phyloP scores from a whole-genome alignment of 1,140 invertebrate genomes.

The Ips typographus region DNA sequence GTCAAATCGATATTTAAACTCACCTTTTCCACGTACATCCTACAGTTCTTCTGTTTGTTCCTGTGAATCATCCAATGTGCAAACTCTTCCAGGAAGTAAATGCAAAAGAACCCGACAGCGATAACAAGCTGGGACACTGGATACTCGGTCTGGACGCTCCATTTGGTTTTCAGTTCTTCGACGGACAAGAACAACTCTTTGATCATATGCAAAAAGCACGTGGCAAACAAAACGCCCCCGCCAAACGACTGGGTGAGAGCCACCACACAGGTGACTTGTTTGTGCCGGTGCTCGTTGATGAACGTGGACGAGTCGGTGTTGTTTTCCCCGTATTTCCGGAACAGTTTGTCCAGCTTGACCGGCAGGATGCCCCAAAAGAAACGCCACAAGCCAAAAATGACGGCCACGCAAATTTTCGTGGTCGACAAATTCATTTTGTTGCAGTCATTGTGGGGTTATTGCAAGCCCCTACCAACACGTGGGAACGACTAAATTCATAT shows the following conservation, averaged over 20 bases:
- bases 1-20: background rate
- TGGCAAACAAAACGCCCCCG: slow-evolving; percentile 68
- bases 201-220: slow-evolving; percentile 67
- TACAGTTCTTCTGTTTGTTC: slow-evolving; percentile 13
- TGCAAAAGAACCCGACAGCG: slow-evolving; percentile 62
- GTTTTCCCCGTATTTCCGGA: slow-evolving; percentile 45
- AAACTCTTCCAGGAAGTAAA: slow-evolving; percentile 64
- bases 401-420: slow-evolving; percentile 49
- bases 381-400: slow-evolving; percentile 47
- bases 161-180: slow-evolving; percentile 42
- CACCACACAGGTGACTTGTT: slow-evolving; percentile 44
- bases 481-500: background rate
- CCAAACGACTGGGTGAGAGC: slow-evolving; percentile 60
- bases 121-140: slow-evolving; percentile 58
- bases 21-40: slow-evolving; percentile 7
- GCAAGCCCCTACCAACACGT: background rate
- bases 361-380: slow-evolving; percentile 50
- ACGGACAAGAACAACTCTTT: slow-evolving; percentile 58
- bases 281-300: slow-evolving; percentile 43
- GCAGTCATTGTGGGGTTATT: background rate
- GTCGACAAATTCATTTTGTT: slow-evolving; percentile 42
- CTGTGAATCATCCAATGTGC: slow-evolving; percentile 45
- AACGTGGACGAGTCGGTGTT: slow-evolving; percentile 39
- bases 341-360: slow-evolving; percentile 45
- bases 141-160: slow-evolving; percentile 47